Evolutionary conservation across 2,113 vertebrate genomes (phyloP).

Genomic region (Microcebus griseorufus): DNA sequence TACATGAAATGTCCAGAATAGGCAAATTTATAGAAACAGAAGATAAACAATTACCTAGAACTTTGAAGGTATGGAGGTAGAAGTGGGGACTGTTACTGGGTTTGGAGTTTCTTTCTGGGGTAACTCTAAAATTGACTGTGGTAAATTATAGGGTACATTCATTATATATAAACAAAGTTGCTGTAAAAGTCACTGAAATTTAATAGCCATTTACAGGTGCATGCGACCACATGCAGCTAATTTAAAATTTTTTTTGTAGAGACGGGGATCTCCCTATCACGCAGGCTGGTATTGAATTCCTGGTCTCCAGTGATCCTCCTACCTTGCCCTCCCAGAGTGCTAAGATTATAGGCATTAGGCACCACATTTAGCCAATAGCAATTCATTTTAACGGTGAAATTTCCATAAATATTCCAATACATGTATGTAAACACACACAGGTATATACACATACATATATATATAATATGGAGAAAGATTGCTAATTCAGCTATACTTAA

Average conservation of each 20-base stretch:
- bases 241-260: too few relatives aligned
- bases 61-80: background rate
- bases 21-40: background rate
- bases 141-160: background rate
- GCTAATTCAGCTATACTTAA: background rate
- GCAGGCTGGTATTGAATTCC: too few relatives aligned
- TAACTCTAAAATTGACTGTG: background rate
- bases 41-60: background rate
- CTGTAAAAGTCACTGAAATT: background rate
- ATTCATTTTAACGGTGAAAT: background rate
- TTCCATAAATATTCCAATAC: background rate
- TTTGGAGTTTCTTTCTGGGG: background rate
- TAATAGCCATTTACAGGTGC: background rate
- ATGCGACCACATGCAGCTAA: too few relatives aligned
- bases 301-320: too few relatives aligned
- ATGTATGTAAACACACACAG: background rate
- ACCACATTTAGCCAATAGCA: background rate
- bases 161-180: background rate
- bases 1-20: background rate
- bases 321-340: too few relatives aligned
- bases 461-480: background rate
- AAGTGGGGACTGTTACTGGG: background rate
- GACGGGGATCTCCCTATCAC: too few relatives aligned
- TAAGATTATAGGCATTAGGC: too few relatives aligned
- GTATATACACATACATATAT: background rate